Evolutionary conservation across 2,113 vertebrate genomes (phyloP).

Genomic region (Anser brachyrhynchus): DNA sequence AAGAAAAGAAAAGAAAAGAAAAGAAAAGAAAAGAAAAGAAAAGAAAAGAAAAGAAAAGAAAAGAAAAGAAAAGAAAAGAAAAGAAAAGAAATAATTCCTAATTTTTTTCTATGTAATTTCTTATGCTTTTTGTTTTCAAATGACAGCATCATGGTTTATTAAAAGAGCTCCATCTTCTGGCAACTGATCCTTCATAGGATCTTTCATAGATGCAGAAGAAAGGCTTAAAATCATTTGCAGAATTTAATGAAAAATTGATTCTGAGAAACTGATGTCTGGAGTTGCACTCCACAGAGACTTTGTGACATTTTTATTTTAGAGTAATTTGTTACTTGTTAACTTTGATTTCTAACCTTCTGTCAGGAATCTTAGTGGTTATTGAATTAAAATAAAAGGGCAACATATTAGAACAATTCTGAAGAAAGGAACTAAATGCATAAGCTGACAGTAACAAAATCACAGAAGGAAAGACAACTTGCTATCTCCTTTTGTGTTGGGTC

Average conservation of each 20-base stretch:
- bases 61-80: too few relatives aligned
- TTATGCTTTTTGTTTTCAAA: constrained; percentile 3
- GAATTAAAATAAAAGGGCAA: constrained; percentile 18
- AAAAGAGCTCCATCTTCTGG: constrained; percentile 79
- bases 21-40: too few relatives aligned
- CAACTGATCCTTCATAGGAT: neutral
- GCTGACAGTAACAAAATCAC: neutral
- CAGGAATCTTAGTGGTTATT: constrained; percentile 29
- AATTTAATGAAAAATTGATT: constrained; percentile 77
- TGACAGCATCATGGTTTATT: constrained; percentile 53
- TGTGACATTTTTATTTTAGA: constrained; percentile 58
- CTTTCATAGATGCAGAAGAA: neutral
- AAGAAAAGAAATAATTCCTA: neutral
- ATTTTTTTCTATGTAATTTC: neutral
- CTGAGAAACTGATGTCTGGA: constrained; percentile 37
- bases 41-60: too few relatives aligned
- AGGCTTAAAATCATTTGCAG: constrained; percentile 66
- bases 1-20: too few relatives aligned
- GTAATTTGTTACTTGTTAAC: constrained; percentile 69
- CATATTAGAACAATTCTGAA: constrained; percentile 2
- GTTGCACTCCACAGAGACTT: constrained; percentile 27
- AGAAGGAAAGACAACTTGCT: neutral
- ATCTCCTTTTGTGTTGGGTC: neutral
- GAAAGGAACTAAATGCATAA: neutral
- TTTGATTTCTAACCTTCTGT: constrained; percentile 55